Evolutionary conservation across 2,113 vertebrate species (phyloP).

Genomic region (Anhinga rufa): DNA sequence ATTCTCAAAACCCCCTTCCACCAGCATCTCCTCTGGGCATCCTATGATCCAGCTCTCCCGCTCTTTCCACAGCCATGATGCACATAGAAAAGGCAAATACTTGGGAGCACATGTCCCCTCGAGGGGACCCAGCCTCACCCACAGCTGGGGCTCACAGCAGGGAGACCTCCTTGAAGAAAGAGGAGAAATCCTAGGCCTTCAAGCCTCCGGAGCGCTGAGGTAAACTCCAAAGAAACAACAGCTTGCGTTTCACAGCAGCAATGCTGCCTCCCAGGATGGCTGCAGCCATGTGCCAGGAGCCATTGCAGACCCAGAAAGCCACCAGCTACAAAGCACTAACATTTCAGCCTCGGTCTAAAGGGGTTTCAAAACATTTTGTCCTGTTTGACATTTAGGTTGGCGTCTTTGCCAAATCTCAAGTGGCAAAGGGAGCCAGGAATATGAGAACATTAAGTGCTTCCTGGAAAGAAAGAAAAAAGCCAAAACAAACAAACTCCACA

Average conservation of each 20-base stretch:
- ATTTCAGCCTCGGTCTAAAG: background rate
- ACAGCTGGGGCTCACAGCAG: background rate
- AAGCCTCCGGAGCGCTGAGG: background rate
- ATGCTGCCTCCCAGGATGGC: fast-evolving
- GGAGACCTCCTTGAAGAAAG: background rate
- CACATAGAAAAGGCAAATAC: background rate
- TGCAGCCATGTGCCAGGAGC: background rate
- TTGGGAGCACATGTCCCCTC: fast-evolving
- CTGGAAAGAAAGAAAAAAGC: background rate
- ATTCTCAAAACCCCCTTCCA: background rate
- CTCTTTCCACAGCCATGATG: background rate
- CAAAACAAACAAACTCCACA: conserved; percentile 19
- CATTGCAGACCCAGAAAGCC: background rate
- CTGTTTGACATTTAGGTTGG: background rate
- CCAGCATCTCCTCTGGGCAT: background rate
- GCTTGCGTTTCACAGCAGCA: background rate
- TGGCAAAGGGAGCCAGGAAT: conserved; percentile 18
- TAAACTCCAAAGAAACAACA: background rate
- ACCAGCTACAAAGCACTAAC: background rate
- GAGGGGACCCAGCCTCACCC: background rate
- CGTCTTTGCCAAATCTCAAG: conserved; percentile 5
- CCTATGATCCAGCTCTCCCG: background rate
- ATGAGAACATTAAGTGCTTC: conserved; percentile 8
- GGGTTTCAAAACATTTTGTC: background rate
- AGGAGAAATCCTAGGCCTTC: background rate